Percentiles rank a stretch among this genome's conserved stretches.
Evolutionary conservation across 2,797 vertebrate species (phyloP).

Genomic region (Alexandromys oeconomus): DNA sequence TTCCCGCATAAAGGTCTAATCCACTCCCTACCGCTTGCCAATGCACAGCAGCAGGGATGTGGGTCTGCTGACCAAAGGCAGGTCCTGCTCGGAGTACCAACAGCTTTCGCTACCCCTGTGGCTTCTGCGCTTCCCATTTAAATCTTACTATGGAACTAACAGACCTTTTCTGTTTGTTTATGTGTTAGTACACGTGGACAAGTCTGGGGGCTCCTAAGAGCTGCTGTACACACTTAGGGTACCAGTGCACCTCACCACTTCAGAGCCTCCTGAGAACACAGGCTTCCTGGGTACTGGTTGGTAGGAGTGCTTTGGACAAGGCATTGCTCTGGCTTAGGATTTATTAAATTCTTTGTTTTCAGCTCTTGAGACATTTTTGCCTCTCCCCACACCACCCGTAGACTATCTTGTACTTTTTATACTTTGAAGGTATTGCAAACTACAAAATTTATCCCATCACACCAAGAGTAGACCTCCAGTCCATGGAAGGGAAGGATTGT

Average conservation of each 20-base stretch:
- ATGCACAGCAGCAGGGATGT: background rate
- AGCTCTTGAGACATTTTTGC: background rate
- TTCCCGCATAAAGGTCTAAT: background rate
- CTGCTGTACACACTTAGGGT: background rate
- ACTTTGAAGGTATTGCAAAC: background rate
- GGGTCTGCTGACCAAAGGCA: background rate
- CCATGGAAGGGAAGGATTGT: background rate
- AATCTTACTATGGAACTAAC: background rate
- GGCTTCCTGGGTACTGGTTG: background rate
- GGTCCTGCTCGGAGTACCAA: too few species aligned
- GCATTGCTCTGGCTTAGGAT: background rate
- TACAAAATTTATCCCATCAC: background rate
- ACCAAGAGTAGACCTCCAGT: background rate
- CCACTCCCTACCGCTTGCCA: background rate
- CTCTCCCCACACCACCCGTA: background rate
- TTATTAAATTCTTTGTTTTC: background rate
- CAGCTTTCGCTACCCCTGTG: background rate
- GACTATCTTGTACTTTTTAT: background rate
- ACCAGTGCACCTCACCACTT: background rate
- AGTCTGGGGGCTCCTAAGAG: background rate
- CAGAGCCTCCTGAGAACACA: background rate
- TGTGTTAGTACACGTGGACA: background rate
- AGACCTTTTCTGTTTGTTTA: background rate
- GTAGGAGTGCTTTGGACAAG: background rate
- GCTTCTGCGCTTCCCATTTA: fast-evolving